Conservation (phyloP, 2,888 invertebrate genomes). For the Synanthedon myopaeformis region DNA sequence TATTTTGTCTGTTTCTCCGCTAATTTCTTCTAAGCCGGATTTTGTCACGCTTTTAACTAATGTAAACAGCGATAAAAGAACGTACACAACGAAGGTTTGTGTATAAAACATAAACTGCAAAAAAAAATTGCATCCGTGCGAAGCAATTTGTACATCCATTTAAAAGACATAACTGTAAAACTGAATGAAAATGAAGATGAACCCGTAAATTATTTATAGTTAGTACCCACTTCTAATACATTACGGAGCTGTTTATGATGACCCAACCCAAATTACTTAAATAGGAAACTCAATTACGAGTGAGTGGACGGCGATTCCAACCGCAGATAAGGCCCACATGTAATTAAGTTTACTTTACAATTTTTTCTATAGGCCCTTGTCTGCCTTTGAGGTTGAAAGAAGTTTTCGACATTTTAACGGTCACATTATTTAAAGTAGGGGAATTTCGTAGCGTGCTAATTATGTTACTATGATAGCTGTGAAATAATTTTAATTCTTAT, state of each 20-base stretch:
- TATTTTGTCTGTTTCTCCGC: no score
- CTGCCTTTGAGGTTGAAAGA: constrained; percentile 14
- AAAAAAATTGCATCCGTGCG: neutral
- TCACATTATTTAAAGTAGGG: constrained; percentile 24
- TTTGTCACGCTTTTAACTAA: no score
- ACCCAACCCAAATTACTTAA: constrained; percentile 38
- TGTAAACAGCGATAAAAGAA: no score
- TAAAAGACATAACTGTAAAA: neutral
- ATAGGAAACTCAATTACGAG: constrained; percentile 49
- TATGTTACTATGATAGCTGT: neutral
- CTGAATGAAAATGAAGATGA: neutral
- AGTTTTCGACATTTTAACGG: constrained; percentile 43
- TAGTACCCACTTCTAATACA: constrained; percentile 23
- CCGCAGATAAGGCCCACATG: constrained; percentile 43
- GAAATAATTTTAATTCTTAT: neutral
- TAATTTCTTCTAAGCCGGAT: no score
- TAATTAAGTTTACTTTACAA: constrained; percentile 35
- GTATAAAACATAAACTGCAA: constrained; percentile 4
- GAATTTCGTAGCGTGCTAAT: constrained; percentile 7
- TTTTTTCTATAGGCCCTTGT: constrained; percentile 21
- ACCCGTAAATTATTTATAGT: constrained; percentile 13
- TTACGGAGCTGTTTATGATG: constrained; percentile 22
- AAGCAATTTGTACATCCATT: neutral
- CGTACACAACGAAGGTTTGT: neutral
- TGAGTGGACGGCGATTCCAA: constrained; percentile 32